Evolutionary conservation across 2,113 vertebrate species (phyloP), one percentile per base, ranked within the genome.

Genomic region (Urocynchramus pylzowi): DNA sequence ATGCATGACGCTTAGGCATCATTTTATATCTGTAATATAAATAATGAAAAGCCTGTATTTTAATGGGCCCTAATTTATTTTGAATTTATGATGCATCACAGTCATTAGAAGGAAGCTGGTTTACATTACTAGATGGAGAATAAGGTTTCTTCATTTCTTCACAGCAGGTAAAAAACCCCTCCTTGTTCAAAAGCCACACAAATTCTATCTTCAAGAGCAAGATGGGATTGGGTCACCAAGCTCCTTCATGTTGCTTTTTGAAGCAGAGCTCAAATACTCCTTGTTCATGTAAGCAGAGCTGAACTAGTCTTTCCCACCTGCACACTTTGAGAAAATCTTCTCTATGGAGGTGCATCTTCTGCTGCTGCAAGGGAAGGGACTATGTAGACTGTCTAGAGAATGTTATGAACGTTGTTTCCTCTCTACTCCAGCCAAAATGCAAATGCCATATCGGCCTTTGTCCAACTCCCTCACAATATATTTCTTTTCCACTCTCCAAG

Each of bases 31-130:
- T 94, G 60, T 93, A 95, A 89, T 75, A 94, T 68, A 93, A 96
- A 97, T 95, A 22, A 95, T 52, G 52, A 88, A 69, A 82, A 96
- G 47, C 64, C 81, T 95, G n/a, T 90, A 45, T 91, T 84, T 96
- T 97, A 97, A 96, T 94, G 74, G 78, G 11, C 33, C 83, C 78
- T 96, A 95, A 97, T 97, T 97, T 97, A 95, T 96, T 97, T 97
- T 94, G 93, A 96, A 96, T 96, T 95, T 95, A 88, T 97, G 93
- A 95, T 92, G 63, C 52, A 90, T 95, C 61, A 56, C 19, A 50
- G 59, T 88, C 59, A 78, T 97, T 97, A 97, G 76, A 77, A 90
- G 35, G 81, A 85, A 97, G 45, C 76, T 16, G 15, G 31, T 94
- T 97, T 70, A 64, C 20, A 52, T 95, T 79, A 61, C 37, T 59